These are phyloP conservation scores for Rhagonycha fulva DNA, from an alignment of 2,888 invertebrate species.

Conservation along the genomic window DNA sequence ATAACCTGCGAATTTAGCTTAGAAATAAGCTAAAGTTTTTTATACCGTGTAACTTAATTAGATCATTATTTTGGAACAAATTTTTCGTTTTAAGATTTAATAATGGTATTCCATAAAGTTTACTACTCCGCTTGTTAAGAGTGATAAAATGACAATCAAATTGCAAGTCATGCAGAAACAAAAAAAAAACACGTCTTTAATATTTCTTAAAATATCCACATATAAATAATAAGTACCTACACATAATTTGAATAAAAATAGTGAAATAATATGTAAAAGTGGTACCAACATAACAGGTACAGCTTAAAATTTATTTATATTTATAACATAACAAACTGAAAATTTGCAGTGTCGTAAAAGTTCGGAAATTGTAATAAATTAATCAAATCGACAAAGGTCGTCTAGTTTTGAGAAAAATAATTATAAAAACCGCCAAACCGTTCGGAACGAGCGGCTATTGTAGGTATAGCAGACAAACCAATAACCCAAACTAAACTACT, in stretches of 20 bases:
- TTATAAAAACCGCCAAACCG: conserved; percentile 30
- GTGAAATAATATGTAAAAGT: too few species aligned
- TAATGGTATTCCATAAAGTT: background rate
- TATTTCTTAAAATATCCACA: background rate
- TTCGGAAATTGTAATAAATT: background rate
- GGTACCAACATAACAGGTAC: background rate
- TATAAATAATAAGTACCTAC: background rate
- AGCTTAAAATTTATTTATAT: background rate
- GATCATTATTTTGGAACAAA: background rate
- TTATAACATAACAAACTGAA: too few species aligned
- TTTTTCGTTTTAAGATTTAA: background rate
- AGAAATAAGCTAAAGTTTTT: background rate
- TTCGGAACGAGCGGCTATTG: conserved; percentile 18
- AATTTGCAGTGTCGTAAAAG: background rate
- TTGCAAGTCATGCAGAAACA: conserved; percentile 5
- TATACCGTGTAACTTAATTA: background rate
- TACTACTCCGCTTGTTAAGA: background rate
- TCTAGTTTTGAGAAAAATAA: conserved; percentile 33
- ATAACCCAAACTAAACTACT: conserved; percentile 40
- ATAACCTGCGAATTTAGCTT: background rate
- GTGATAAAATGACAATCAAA: conserved; percentile 10
- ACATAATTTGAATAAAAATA: background rate
- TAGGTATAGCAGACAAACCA: conserved; percentile 30
- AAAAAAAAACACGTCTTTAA: background rate
- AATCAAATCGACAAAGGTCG: background rate